phyloP scores from a whole-genome alignment of 2,888 invertebrate genomes.

The Erynnis tages region DNA sequence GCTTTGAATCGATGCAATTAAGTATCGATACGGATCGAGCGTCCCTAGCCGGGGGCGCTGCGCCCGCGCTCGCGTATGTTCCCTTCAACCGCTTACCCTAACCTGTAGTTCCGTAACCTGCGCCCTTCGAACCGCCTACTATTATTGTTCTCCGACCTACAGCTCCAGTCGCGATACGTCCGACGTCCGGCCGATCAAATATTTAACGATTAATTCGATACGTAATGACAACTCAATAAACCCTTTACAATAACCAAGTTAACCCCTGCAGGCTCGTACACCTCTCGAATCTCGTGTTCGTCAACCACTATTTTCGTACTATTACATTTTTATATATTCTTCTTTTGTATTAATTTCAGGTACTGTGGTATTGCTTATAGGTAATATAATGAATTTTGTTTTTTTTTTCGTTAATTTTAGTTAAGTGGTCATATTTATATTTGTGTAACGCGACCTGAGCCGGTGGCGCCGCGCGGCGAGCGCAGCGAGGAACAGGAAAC shows the following conservation, averaged over 20 bases:
- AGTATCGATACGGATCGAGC: too few species aligned
- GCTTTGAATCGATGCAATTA: too few species aligned
- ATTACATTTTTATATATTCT: slow-evolving; percentile 57
- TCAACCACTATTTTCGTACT: slow-evolving; percentile 62
- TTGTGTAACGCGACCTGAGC: slow-evolving; percentile 39
- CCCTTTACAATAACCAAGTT: slow-evolving; percentile 24
- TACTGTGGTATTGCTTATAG: slow-evolving; percentile 79
- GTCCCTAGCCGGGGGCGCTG: not conserved
- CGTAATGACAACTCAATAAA: slow-evolving; percentile 30
- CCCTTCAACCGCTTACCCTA: slow-evolving; percentile 75
- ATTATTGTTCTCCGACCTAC: not conserved
- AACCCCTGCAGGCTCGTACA: slow-evolving; percentile 27
- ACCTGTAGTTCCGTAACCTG: slow-evolving; percentile 39
- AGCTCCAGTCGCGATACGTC: not conserved
- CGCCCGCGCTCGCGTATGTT: slow-evolving; percentile 53
- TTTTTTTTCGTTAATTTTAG: slow-evolving; percentile 36
- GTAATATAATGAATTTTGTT: slow-evolving; percentile 62
- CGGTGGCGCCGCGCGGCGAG: slow-evolving; percentile 36
- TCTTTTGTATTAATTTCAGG: slow-evolving; percentile 59
- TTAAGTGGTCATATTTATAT: slow-evolving; percentile 54
- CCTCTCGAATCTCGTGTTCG: slow-evolving; percentile 39
- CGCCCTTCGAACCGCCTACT: slow-evolving; percentile 6
- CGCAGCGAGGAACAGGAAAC: slow-evolving; percentile 46
- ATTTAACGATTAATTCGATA: slow-evolving; percentile 29
- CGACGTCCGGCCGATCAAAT: slow-evolving; percentile 34